These are phyloP conservation scores for Drosophila meridionalis DNA, from an alignment of 2,888 invertebrate genomes.

Conservation along the genomic window DNA sequence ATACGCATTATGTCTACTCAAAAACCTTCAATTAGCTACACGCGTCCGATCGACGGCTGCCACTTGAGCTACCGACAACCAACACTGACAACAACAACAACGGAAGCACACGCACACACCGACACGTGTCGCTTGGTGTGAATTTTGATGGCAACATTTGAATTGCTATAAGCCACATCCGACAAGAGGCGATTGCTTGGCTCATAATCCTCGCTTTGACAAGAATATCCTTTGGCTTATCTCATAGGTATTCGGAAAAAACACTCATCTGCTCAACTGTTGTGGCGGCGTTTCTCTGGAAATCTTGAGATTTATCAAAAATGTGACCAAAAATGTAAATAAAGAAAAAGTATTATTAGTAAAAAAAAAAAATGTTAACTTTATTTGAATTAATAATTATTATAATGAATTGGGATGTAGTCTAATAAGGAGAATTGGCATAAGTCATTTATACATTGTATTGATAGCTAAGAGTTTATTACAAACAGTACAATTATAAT, in stretches of 20 bases:
- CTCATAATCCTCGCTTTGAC: not conserved
- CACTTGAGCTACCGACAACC: conserved; percentile 52
- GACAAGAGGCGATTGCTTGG: not conserved
- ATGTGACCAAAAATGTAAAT: conserved; percentile 12
- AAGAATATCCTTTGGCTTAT: conserved; percentile 9
- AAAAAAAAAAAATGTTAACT: too few relatives aligned
- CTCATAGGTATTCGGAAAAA: not conserved
- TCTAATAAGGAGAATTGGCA: too few relatives aligned
- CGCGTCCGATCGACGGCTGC: conserved; percentile 51
- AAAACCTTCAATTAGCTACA: conserved; percentile 63
- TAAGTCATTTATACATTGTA: too few relatives aligned
- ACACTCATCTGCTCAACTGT: not conserved
- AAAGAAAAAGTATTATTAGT: not conserved
- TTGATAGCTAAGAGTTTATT: too few relatives aligned
- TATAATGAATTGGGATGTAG: too few relatives aligned
- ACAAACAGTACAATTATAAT: too few relatives aligned
- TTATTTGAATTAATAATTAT: too few relatives aligned
- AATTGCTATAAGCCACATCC: conserved; percentile 2
- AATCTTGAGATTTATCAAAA: not conserved
- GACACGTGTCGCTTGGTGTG: conserved; percentile 64
- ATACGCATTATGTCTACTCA: conserved; percentile 58
- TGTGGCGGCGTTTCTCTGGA: not conserved
- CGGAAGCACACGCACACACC: not conserved
- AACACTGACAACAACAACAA: conserved; percentile 12
- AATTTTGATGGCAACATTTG: conserved; percentile 35